phyloP scores from a whole-genome alignment of 2,113 vertebrate genomes.

The Nannospalax galili region DNA sequence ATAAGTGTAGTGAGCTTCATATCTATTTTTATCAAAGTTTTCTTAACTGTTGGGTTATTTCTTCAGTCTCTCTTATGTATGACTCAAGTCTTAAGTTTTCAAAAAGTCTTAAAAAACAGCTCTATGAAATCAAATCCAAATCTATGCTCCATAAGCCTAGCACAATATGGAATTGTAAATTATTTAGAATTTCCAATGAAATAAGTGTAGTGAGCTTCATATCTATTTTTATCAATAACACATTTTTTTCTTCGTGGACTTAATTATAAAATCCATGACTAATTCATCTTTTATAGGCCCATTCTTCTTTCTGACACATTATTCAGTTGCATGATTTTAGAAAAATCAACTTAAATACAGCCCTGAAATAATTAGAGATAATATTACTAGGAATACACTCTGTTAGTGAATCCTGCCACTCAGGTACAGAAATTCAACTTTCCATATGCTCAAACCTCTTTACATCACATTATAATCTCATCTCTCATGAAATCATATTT shows the following conservation, averaged over 20 bases:
- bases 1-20: conserved; percentile 23
- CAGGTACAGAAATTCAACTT: background rate
- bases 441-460: conserved; percentile 46
- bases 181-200: conserved; percentile 62
- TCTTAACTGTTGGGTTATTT: background rate
- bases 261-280: conserved; percentile 64
- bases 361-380: conserved; percentile 57
- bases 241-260: background rate
- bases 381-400: conserved; percentile 50
- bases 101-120: background rate
- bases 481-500: background rate
- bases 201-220: conserved; percentile 23
- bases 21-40: conserved; percentile 37
- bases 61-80: background rate
- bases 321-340: conserved; percentile 50
- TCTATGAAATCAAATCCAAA: conserved; percentile 28
- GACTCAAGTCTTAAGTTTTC: background rate
- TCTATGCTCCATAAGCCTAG: conserved; percentile 46
- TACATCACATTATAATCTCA: conserved; percentile 31
- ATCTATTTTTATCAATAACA: conserved; percentile 67
- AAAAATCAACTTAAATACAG: conserved; percentile 57
- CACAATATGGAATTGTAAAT: conserved; percentile 35
- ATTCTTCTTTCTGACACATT: conserved; percentile 50
- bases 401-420: background rate
- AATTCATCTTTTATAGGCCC: conserved; percentile 33